phyloP scores from a whole-genome alignment of 1,140 invertebrate genomes.

The Drosophila nebulosa region DNA sequence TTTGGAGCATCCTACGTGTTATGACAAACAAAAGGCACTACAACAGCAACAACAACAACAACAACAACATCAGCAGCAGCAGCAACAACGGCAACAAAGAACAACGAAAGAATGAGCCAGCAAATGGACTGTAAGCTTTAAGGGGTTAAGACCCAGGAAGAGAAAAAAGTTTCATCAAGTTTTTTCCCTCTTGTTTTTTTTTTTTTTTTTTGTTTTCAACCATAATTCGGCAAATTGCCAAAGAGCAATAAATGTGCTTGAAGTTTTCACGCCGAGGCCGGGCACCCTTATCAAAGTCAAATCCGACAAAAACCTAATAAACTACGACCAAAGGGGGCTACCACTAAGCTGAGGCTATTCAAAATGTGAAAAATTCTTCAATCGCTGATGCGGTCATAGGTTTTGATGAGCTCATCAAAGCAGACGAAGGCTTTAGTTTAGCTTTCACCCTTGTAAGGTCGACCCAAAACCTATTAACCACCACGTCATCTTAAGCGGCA shows the following conservation, averaged over 20 bases:
- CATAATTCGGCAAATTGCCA: slow-evolving; percentile 55
- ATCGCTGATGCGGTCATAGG: background rate
- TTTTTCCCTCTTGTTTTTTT: slow-evolving; percentile 14
- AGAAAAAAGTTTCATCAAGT: slow-evolving; percentile 41
- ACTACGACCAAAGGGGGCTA: background rate
- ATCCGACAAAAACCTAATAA: slow-evolving; percentile 35
- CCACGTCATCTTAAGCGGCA: background rate
- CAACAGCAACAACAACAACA: slow-evolving; percentile 2
- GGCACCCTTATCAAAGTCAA: slow-evolving; percentile 70
- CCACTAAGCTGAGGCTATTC: slow-evolving; percentile 9
- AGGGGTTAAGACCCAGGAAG: slow-evolving; percentile 8
- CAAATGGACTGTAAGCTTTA: slow-evolving; percentile 60
- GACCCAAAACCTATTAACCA: background rate
- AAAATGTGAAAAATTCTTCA: background rate
- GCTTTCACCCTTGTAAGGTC: background rate
- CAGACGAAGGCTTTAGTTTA: background rate
- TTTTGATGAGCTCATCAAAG: background rate
- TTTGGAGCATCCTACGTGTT: slow-evolving; percentile 62
- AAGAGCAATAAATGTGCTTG: slow-evolving; percentile 58
- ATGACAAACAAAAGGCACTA: slow-evolving; percentile 47
- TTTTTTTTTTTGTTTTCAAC: slow-evolving; percentile 24
- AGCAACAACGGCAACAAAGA: slow-evolving; percentile 1
- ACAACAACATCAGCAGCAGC: background rate
- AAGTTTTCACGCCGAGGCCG: background rate
- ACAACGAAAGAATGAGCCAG: slow-evolving; percentile 48